These are phyloP conservation scores for Sebastes schlegelii DNA, from an alignment of 2,113 vertebrate species.

Conservation along the genomic window DNA sequence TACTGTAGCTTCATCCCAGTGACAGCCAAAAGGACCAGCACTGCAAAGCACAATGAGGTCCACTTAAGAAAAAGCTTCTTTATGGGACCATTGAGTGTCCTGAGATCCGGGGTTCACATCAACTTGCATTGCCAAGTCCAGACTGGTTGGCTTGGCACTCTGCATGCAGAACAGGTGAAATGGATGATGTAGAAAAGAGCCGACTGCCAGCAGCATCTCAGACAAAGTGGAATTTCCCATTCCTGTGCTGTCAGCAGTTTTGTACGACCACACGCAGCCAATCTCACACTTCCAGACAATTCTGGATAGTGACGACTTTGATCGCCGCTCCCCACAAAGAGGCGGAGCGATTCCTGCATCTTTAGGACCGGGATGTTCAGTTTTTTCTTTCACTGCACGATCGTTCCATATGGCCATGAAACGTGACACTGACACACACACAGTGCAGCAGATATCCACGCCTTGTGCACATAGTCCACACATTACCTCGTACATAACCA, in stretches of 20 bases:
- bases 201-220: constrained; percentile 59
- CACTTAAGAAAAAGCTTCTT: not conserved
- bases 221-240: constrained; percentile 48
- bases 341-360: not conserved
- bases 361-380: not conserved
- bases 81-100: constrained; percentile 13
- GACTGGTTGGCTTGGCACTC: constrained; percentile 30
- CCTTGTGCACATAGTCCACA: not conserved
- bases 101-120: not conserved
- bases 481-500: not conserved
- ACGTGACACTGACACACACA: not conserved
- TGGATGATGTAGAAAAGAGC: constrained; percentile 23
- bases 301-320: not conserved
- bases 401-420: not conserved
- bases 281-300: constrained; percentile 6
- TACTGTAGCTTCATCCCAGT: not conserved
- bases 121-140: constrained; percentile 24
- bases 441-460: not conserved
- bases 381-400: not conserved
- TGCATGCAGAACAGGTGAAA: constrained; percentile 48
- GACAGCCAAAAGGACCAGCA: not conserved
- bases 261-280: not conserved
- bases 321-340: not conserved
- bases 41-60: constrained; percentile 12
- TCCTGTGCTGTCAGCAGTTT: constrained; percentile 51